Evolutionary conservation across 1,140 invertebrate species (phyloP).

Genomic region (Eumeta japonica): DNA sequence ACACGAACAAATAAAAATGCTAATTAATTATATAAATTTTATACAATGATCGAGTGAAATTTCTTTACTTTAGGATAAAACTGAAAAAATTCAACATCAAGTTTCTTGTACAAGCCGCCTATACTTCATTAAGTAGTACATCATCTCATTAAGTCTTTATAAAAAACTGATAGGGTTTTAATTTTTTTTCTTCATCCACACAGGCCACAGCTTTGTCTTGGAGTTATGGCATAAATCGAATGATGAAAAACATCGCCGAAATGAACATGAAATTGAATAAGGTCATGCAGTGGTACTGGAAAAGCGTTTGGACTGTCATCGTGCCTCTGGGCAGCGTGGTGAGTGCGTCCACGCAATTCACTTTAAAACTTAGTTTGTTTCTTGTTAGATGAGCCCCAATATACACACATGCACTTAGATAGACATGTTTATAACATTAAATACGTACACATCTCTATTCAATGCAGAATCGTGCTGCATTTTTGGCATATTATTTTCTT

Average conservation of each 20-base stretch:
- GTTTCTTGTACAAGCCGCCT: too few relatives aligned
- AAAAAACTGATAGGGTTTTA: too few relatives aligned
- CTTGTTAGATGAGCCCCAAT: background rate
- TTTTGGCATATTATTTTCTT: too few relatives aligned
- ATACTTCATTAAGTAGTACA: too few relatives aligned
- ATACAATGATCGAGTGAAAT: too few relatives aligned
- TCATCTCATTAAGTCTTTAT: too few relatives aligned
- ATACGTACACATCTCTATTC: background rate
- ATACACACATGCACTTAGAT: background rate
- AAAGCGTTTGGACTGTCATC: conserved; percentile 57
- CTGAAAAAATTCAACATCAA: too few relatives aligned
- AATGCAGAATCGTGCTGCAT: too few relatives aligned
- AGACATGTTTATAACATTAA: background rate
- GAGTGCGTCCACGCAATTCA: conserved; percentile 24
- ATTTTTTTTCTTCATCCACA: too few relatives aligned
- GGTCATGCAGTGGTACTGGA: conserved; percentile 58
- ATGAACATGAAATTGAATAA: conserved; percentile 61
- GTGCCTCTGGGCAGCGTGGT: conserved; percentile 59
- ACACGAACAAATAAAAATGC: too few relatives aligned
- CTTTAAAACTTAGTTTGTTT: background rate
- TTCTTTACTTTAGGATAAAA: too few relatives aligned
- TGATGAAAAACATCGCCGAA: conserved; percentile 55
- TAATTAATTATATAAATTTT: too few relatives aligned
- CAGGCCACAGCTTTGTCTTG: conserved; percentile 63
- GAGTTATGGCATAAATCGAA: conserved; percentile 68